phyloP scores from a whole-genome alignment of 2,797 vertebrate species.

The Halcyon smyrnensis region DNA sequence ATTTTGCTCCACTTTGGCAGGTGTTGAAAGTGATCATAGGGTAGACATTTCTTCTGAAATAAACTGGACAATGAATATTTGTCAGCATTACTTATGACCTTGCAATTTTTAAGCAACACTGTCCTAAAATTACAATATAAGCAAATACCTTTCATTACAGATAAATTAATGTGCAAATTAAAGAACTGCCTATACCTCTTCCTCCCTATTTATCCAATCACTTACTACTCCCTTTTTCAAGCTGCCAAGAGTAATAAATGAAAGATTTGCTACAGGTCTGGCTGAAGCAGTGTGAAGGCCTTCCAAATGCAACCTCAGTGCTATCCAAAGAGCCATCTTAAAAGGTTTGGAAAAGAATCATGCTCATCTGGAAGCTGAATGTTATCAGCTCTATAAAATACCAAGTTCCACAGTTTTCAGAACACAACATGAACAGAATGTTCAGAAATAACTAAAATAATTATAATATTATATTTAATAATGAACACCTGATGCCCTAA shows the following conservation, averaged over 20 bases:
- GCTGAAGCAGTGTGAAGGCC: not conserved
- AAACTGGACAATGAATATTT: slow-evolving; percentile 26
- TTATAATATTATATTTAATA: not conserved
- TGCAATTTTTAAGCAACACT: slow-evolving; percentile 29
- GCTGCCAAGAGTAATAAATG: slow-evolving; percentile 29
- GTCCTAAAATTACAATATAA: slow-evolving; percentile 49
- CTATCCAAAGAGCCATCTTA: slow-evolving; percentile 30
- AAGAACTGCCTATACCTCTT: slow-evolving; percentile 34
- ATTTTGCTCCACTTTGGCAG: slow-evolving; percentile 22
- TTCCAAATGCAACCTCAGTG: not conserved
- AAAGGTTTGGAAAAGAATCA: not conserved
- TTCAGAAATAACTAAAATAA: not conserved
- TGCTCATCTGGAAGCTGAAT: not conserved
- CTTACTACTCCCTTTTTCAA: slow-evolving; percentile 26
- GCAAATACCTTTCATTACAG: slow-evolving; percentile 43
- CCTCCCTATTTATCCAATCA: slow-evolving; percentile 11
- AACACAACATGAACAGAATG: not conserved
- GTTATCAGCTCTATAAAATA: not conserved
- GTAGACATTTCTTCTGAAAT: slow-evolving; percentile 19
- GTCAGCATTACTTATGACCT: slow-evolving; percentile 35
- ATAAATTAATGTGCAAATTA: slow-evolving; percentile 41
- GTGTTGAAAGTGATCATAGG: slow-evolving; percentile 3
- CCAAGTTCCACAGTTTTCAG: not conserved
- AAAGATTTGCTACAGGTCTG: slow-evolving; percentile 31
- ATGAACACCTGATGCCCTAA: not conserved